These are phyloP conservation scores for Macroteleia sp. DNA, from an alignment of 2,888 invertebrate genomes.

Conservation along the genomic window DNA sequence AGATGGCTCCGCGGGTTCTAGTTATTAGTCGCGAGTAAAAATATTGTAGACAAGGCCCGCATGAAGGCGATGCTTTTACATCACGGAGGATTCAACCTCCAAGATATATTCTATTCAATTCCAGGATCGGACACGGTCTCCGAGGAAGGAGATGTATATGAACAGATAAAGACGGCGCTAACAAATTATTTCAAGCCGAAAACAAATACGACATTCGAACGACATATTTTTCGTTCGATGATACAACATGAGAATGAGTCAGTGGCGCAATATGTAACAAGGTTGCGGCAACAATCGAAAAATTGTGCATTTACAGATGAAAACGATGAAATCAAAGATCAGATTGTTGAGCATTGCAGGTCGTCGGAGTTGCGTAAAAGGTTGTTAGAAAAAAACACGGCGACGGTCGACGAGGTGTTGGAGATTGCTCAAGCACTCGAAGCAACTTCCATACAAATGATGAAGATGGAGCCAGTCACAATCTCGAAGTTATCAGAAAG, in stretches of 20 bases:
- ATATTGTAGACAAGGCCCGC: background rate
- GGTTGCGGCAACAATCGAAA: constrained; percentile 71
- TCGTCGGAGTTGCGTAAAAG: constrained; percentile 57
- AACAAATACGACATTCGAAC: constrained; percentile 73
- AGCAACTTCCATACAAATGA: background rate
- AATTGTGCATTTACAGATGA: constrained; percentile 68
- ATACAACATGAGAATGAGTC: constrained; percentile 70
- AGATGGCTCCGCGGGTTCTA: constrained; percentile 23
- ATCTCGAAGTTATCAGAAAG: background rate
- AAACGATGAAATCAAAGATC: constrained; percentile 63
- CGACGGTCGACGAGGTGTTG: constrained; percentile 5
- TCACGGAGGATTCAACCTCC: constrained; percentile 28
- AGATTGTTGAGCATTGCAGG: constrained; percentile 52
- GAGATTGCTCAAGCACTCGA: constrained; percentile 24
- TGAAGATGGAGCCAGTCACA: constrained; percentile 1
- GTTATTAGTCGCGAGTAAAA: constrained; percentile 1
- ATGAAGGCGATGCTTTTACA: constrained; percentile 27
- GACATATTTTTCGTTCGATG: constrained; percentile 74
- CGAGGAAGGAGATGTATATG: constrained; percentile 13
- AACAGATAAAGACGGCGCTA: constrained; percentile 6
- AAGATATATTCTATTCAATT: constrained; percentile 33
- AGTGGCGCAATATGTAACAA: constrained; percentile 72
- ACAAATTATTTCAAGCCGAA: constrained; percentile 52
- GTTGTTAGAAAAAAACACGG: constrained; percentile 49
- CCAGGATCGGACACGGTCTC: constrained; percentile 3